Evolutionary conservation across 2,113 vertebrate species (phyloP), one percentile per base, ranked within the genome.

Genomic region (Genyomyrus donnyi): DNA sequence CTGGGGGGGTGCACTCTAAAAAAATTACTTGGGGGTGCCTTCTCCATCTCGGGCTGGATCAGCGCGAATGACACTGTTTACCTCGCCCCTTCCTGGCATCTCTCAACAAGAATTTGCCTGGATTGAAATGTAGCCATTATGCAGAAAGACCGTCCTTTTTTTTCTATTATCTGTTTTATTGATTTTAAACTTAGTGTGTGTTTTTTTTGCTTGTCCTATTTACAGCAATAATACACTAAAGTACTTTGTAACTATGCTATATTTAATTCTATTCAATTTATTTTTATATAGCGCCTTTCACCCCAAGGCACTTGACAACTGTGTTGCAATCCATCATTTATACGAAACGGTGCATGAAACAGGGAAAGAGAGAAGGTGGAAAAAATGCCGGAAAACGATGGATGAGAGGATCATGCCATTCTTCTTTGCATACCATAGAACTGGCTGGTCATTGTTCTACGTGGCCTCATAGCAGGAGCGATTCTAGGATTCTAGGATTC

Each of bases 1-100:
- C 35, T 90, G 88, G 83, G 86, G 85, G 56, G 88, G 83, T 88
- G 49, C 89, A 89, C 90, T 91, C 90, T 88, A 84, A 70, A 85
- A 56, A 90, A 94, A 88, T 88, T 88, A 88, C 39, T 85, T 80
- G 66, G 62, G 62, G 62, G 35, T 92, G 42, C 70, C 48, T 35
- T 17, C 89, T 39, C 31, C 90, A 77, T 48, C 42, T 87, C 89
- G 24, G 4, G 49, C 70, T 35, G 35, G 10, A 70, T 88, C 56
- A 13, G 52, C 1, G 27, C 39, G 62, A 74, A 74, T 46, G 58
- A 31, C 88, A 70, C 45, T 46, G 19, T 48, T 88, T 70, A 42
- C 35, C 53, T 45, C 8, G 45, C n/a, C 9, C 19, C 62, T 27
- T 50, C 17, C 53, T 27, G 45, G 15, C 42, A 24, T 74, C 17